phyloP scores from a whole-genome alignment of 2,797 vertebrate species.

The Bradypodion ventrale region DNA sequence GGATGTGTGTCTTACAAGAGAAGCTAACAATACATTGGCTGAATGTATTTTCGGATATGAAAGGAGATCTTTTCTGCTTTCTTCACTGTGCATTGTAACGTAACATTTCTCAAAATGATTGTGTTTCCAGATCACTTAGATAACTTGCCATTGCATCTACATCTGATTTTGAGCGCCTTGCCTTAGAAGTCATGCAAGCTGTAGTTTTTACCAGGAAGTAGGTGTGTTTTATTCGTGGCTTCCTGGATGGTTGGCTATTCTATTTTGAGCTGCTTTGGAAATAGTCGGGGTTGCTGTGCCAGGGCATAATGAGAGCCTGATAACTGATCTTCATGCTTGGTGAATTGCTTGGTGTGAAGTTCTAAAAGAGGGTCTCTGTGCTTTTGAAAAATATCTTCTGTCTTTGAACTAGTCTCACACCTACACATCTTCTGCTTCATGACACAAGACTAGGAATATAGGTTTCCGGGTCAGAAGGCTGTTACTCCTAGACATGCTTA shows the following conservation, averaged over 20 bases:
- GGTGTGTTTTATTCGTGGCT: neutral
- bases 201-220: neutral
- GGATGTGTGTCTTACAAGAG: too few species aligned
- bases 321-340: neutral
- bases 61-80: neutral
- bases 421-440: neutral
- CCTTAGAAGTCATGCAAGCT: neutral
- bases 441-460: neutral
- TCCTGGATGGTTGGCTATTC: neutral
- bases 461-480: neutral
- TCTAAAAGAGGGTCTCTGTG: neutral
- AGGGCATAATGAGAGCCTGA: neutral
- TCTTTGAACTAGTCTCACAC: neutral
- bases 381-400: neutral
- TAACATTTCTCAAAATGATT: neutral
- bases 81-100: neutral
- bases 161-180: neutral
- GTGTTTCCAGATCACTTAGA: neutral
- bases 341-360: neutral
- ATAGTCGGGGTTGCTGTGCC: neutral
- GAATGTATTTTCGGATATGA: neutral
- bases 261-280: neutral
- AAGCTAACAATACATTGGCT: neutral
- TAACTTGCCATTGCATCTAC: too few species aligned
- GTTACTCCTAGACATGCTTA: neutral